phyloP scores from a whole-genome alignment of 2,888 invertebrate genomes.

The Stenodera caucasica region DNA sequence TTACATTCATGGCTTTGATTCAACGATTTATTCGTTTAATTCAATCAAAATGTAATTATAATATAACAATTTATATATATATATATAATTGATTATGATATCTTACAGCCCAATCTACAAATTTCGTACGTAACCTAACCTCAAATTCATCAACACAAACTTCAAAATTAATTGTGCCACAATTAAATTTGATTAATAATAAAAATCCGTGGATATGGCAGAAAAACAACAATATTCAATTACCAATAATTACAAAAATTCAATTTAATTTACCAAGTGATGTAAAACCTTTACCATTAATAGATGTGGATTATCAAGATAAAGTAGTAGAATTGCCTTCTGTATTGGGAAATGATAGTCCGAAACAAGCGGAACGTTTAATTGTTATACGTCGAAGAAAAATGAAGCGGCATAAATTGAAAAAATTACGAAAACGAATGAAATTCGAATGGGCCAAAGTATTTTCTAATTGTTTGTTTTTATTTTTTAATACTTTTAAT shows the following conservation, averaged over 20 bases:
- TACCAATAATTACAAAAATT: conserved; percentile 37
- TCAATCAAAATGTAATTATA: conserved; percentile 14
- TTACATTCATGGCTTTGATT: conserved; percentile 19
- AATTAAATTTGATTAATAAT: conserved; percentile 8
- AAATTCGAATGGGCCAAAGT: conserved; percentile 74
- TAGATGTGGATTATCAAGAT: conserved; percentile 30
- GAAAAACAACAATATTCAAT: conserved; percentile 42
- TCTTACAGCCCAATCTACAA: not conserved
- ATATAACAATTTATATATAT: not conserved
- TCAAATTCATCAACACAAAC: conserved; percentile 12
- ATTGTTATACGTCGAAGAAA: conserved; percentile 78
- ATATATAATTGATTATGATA: conserved; percentile 2
- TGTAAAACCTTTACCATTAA: conserved; percentile 34
- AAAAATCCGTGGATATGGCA: conserved; percentile 48
- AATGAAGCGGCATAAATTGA: conserved; percentile 85
- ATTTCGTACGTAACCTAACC: conserved; percentile 21
- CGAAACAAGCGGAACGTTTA: conserved; percentile 72
- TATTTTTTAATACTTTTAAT: conserved; percentile 21
- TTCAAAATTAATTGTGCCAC: not conserved
- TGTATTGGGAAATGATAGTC: conserved; percentile 50
- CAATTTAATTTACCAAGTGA: conserved; percentile 45
- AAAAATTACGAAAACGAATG: conserved; percentile 78
- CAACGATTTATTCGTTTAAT: conserved; percentile 11
- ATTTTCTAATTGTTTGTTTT: too few species aligned
- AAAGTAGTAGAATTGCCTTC: conserved; percentile 43